Evolutionary conservation across 53 echinoderm and acorn worm species (phyloP).

Genomic region (Echinarachnius parma): DNA sequence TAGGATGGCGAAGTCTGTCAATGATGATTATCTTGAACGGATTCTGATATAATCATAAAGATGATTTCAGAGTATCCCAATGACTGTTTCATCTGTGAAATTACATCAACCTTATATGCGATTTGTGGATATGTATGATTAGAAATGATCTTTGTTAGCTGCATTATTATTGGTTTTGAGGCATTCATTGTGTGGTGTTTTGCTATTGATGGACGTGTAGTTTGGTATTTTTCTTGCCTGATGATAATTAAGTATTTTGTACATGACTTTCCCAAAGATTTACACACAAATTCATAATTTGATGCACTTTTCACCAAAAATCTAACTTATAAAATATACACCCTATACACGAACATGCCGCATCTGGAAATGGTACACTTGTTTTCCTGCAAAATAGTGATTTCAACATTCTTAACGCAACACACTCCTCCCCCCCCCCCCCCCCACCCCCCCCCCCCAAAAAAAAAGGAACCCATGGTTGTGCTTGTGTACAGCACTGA

Average conservation of each 20-base stretch:
- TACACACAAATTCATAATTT: too few relatives aligned
- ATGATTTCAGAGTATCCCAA: too few relatives aligned
- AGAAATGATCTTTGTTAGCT: background rate
- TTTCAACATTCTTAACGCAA: conserved; percentile 12
- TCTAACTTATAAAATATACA: background rate
- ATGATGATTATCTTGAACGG: too few relatives aligned
- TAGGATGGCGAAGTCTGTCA: conserved; percentile 1
- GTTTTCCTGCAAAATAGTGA: conserved; percentile 5
- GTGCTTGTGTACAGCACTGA: too few relatives aligned
- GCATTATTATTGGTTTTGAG: background rate
- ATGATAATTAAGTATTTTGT: too few relatives aligned
- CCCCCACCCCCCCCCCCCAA: too few relatives aligned
- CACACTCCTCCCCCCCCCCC: too few relatives aligned
- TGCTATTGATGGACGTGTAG: conserved; percentile 13
- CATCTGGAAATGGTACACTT: conserved; percentile 21
- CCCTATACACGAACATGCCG: conserved; percentile 10
- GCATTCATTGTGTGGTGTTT: conserved; percentile 12
- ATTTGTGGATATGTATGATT: conserved; percentile 2
- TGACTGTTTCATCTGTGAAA: background rate
- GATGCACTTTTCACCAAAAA: background rate
- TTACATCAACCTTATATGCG: conserved; percentile 2
- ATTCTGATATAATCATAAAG: too few relatives aligned
- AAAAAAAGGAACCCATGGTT: too few relatives aligned
- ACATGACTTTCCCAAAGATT: too few relatives aligned
- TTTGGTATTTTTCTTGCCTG: too few relatives aligned